Base-by-base conservation (phyloP, 2,888 invertebrate genomes). In the Spilosoma lubricipeda region DNA sequence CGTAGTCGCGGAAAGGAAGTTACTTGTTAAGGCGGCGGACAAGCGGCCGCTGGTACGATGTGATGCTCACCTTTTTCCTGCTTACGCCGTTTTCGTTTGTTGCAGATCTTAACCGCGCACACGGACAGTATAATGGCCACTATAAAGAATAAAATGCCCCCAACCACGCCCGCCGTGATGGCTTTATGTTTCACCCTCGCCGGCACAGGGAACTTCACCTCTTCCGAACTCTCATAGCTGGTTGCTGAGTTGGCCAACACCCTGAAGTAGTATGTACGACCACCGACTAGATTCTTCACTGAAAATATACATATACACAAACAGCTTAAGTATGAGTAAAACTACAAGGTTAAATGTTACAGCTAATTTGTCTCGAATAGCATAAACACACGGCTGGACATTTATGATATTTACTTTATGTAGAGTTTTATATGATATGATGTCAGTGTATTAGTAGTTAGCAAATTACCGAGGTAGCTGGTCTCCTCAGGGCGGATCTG, bases 101-200 rank as follows among this genome's bases (percentile, higher is more conserved):
- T 99, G 97, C 99, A 99, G 95, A 99, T 99, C 97, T 99, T 99
- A 91, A 99, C 99, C 89, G 99, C 99, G 96, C 99, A 99, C 91
- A 99, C 98, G 88, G 99, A 99, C 90, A 99, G 97, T 91, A 99
- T 98, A 95, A 99, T 99, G 94, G 99, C 99, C 90, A 99, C 99
- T 91, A 99, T 98, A 97, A 99, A 99, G 97, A 99, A 99, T 92
- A 99, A 97, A 90, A 99, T 98, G 85, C 99, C 99, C 88, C 99
- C 99, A 86, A 99, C 99, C 89, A 99, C 98, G 81, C 99, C 99
- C 89, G 99, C 99, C 79, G 98, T 99, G 93, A 99, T 98, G 85
- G 99, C 99, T 97, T 98, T 98, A 96, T 98, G 98, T 94, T 98
- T 98, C 86, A 98, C 98, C 80, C 98, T 97, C 81, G 98, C 98